Conservation (phyloP, 2,113 vertebrate species). For the Alces alces region DNA sequence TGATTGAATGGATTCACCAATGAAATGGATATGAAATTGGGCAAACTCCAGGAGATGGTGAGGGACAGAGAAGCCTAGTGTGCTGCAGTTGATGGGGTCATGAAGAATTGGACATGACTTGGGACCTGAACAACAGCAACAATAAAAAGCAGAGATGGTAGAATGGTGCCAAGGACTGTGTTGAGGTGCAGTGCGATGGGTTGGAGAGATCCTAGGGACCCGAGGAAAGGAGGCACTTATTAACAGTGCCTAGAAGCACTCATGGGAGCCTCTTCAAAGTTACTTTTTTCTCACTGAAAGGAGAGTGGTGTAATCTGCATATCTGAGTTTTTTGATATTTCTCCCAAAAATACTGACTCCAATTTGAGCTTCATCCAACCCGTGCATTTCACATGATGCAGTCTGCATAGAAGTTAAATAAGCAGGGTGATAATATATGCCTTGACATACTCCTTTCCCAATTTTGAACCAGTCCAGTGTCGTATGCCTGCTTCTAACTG, state of each 20-base stretch:
- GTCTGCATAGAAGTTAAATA: not conserved
- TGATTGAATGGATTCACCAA: not conserved
- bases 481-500: not conserved
- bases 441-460: not conserved
- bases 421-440: not conserved
- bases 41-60: not conserved
- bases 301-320: not conserved
- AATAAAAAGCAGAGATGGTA: not conserved
- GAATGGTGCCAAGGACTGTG: not conserved
- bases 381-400: not conserved
- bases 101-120: not conserved
- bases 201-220: not conserved
- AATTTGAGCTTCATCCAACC: not conserved
- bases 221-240: not conserved
- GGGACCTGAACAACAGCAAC: not conserved
- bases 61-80: not conserved
- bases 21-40: not conserved
- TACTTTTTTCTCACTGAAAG: not conserved
- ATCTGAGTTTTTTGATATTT: not conserved
- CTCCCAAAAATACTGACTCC: not conserved
- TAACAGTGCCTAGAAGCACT: no score
- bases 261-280: not conserved
- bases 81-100: not conserved
- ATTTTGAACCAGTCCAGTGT: not conserved
- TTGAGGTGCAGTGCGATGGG: accelerated